phyloP scores from a whole-genome alignment of 2,888 invertebrate species.

The Apotomis capreana region DNA sequence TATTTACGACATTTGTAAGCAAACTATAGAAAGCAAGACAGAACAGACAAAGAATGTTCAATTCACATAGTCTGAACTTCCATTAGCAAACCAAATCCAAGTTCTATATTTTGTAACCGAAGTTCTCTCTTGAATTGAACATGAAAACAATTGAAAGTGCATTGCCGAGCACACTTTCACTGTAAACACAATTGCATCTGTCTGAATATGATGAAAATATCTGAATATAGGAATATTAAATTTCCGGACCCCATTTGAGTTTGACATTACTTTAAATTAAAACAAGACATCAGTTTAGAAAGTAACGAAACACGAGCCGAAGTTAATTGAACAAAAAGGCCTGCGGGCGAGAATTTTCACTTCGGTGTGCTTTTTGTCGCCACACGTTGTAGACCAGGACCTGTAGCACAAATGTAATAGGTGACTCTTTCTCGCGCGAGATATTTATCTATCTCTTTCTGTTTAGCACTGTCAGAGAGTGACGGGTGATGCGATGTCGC shows the following conservation, averaged over 20 bases:
- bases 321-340: constrained; percentile 36
- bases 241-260: constrained; percentile 5
- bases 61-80: neutral
- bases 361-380: constrained; percentile 28
- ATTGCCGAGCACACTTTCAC: constrained; percentile 5
- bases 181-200: constrained; percentile 8
- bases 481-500: too few species aligned
- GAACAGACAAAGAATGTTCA: neutral
- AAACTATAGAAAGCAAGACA: constrained; percentile 1
- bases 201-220: neutral
- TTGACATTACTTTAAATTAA: constrained; percentile 18
- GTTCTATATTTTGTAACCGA: constrained; percentile 3
- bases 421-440: too few species aligned
- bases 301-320: constrained; percentile 23
- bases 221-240: constrained; percentile 12
- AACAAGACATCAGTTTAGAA: constrained; percentile 32
- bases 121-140: constrained; percentile 5
- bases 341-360: constrained; percentile 33
- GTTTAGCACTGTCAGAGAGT: too few species aligned
- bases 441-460: too few species aligned
- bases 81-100: constrained; percentile 21
- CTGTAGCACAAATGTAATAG: too few species aligned
- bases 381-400: neutral
- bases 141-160: constrained; percentile 23
- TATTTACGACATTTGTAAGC: neutral